Evolutionary conservation across 2,888 invertebrate species (phyloP).

Genomic region (Coronaproctus castanopsis): DNA sequence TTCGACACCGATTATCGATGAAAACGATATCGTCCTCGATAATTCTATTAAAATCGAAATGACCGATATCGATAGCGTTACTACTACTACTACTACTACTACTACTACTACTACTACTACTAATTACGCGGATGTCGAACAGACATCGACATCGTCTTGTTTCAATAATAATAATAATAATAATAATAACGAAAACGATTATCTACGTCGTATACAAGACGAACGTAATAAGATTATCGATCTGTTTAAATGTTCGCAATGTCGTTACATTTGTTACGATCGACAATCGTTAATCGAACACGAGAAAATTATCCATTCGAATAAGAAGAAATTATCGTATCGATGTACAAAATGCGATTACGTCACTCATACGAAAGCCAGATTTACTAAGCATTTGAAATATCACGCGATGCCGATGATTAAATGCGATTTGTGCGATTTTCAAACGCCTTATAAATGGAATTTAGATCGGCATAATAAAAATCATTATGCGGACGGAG

Average conservation of each 20-base stretch:
- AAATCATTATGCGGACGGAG: slow-evolving; percentile 71
- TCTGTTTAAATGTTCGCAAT: slow-evolving; percentile 36
- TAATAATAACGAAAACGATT: neutral
- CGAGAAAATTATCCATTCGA: slow-evolving; percentile 50
- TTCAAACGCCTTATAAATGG: slow-evolving; percentile 65
- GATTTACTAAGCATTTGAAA: slow-evolving; percentile 79
- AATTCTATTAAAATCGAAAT: neutral
- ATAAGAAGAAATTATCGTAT: slow-evolving; percentile 47
- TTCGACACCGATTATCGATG: neutral
- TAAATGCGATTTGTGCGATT: slow-evolving; percentile 81
- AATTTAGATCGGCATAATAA: slow-evolving; percentile 84
- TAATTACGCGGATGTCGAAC: neutral
- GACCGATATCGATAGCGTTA: slow-evolving; percentile 18
- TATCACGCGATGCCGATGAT: slow-evolving; percentile 89
- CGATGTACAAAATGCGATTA: slow-evolving; percentile 81
- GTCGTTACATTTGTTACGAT: slow-evolving; percentile 44
- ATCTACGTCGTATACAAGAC: slow-evolving; percentile 28
- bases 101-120: no score
- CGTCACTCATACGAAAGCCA: slow-evolving; percentile 70
- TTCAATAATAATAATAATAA: neutral
- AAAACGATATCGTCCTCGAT: slow-evolving; percentile 2
- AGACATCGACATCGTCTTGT: slow-evolving; percentile 5
- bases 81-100: neutral
- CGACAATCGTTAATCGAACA: slow-evolving; percentile 43
- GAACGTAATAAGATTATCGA: slow-evolving; percentile 21